Evolutionary conservation across 2,888 invertebrate species (phyloP), one percentile per base, ranked within the genome.

Genomic region (Andrena chrysosceles): DNA sequence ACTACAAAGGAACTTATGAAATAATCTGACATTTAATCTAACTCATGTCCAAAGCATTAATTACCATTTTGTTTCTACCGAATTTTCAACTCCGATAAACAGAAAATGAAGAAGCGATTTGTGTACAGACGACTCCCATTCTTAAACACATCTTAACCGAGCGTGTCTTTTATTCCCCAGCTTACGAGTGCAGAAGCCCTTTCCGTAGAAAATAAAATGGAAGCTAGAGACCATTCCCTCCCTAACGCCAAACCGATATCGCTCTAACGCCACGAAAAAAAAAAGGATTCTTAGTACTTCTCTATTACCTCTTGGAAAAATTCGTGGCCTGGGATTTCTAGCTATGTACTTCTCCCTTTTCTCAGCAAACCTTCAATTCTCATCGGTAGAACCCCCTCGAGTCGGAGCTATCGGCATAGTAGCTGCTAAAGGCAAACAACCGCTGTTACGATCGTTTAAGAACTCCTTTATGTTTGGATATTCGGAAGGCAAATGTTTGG

Each of bases 341-440:
- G 71, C 60, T 71, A 54, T 5, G 42, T 42, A 16, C 60, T 62
- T 60, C 60, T 42, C 42, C 20, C 71, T 20, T 13, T 26, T 62
- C 71, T 48, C 79, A 48, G 1, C 60, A 63, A 33, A 77, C 56
- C 63, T 71, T 71, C 71, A 26, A 77, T 63, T 69, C 52, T 54
- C 60, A 42, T 66, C 20, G 20, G 31, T 7, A 52, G 52, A 78
- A 78, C 60, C 67, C 70, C 42, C 66, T 13, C 66, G 79, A 60
- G 59, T 6, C 52, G 26, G 52, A 48, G 33, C 60, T 78, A 78
- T 78, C 79, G 33, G 54, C 59, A 35, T 54, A 59, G 70, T 54
- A 26, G 26, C 79, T 16, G 80, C 60, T 80, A 80, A 80, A 80
- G 79, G 80, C 80, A 78, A 80, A 80, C 71, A 80, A 67, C 79